Conservation (phyloP, 2,113 vertebrate species). For the Sebastes schlegelii region DNA sequence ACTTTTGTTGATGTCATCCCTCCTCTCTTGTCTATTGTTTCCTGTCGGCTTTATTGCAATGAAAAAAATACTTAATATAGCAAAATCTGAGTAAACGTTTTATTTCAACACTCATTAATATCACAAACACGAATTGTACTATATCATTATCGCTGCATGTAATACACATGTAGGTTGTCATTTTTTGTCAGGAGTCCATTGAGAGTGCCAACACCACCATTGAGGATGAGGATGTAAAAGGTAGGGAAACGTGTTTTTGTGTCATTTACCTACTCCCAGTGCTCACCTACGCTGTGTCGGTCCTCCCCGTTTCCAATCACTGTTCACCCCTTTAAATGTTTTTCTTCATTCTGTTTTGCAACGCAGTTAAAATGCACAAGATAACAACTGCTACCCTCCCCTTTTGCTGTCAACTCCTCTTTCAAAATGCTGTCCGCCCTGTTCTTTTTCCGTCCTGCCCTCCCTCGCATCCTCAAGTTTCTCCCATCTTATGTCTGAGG, state of each 20-base stretch:
- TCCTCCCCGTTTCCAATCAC: background rate
- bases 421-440: conserved; percentile 11
- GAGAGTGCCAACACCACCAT: conserved; percentile 98
- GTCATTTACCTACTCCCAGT: background rate
- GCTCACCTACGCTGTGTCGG: background rate
- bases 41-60: no score
- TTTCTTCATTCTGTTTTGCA: conserved; percentile 35
- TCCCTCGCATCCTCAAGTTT: conserved; percentile 21
- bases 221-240: conserved; percentile 99
- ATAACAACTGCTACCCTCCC: conserved; percentile 4
- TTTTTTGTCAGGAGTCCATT: conserved; percentile 91
- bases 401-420: conserved; percentile 28
- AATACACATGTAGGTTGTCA: conserved; percentile 15
- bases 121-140: background rate
- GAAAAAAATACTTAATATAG: background rate
- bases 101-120: background rate
- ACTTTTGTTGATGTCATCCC: background rate
- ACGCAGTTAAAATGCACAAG: background rate
- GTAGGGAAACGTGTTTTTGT: conserved; percentile 76
- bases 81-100: background rate
- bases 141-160: background rate
- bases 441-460: conserved; percentile 16
- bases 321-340: background rate
- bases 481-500: background rate
- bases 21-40: background rate